phyloP scores from a whole-genome alignment of 1,140 invertebrate genomes.

The Scylla paramamosain region DNA sequence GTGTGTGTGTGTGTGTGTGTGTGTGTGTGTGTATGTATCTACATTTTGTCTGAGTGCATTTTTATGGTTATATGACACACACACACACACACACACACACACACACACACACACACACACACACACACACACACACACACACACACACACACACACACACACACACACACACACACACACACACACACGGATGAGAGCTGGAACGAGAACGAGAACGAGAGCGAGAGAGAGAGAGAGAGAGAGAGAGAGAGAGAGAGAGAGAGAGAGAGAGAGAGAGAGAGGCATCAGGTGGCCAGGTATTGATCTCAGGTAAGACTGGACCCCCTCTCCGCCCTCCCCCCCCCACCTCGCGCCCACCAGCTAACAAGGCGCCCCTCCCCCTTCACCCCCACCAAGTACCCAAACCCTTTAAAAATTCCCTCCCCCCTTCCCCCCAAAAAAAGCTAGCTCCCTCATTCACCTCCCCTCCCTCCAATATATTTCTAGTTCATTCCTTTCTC shows the following conservation, averaged over 20 bases:
- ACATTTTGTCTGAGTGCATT: too few species aligned
- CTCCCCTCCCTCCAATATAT: neutral
- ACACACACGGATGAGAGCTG: neutral
- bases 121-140: too few species aligned
- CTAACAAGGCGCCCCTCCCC: neutral
- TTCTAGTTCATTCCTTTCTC: neutral
- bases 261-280: slow-evolving; percentile 8
- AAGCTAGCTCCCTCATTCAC: neutral
- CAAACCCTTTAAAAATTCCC: neutral
- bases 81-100: too few species aligned
- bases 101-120: too few species aligned
- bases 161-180: too few species aligned
- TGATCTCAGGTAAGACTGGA: neutral
- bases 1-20: too few species aligned
- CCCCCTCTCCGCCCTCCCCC: too few species aligned
- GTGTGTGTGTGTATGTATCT: too few species aligned
- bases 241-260: slow-evolving; percentile 33
- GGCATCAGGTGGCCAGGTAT: neutral
- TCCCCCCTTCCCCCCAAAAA: neutral
- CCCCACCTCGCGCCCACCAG: too few species aligned
- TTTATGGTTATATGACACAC: too few species aligned
- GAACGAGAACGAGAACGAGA: neutral
- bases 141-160: too few species aligned
- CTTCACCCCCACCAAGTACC: neutral
- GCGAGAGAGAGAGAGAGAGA: neutral